phyloP scores from a whole-genome alignment of 2,888 invertebrate genomes.

The Diarsia dahlii region DNA sequence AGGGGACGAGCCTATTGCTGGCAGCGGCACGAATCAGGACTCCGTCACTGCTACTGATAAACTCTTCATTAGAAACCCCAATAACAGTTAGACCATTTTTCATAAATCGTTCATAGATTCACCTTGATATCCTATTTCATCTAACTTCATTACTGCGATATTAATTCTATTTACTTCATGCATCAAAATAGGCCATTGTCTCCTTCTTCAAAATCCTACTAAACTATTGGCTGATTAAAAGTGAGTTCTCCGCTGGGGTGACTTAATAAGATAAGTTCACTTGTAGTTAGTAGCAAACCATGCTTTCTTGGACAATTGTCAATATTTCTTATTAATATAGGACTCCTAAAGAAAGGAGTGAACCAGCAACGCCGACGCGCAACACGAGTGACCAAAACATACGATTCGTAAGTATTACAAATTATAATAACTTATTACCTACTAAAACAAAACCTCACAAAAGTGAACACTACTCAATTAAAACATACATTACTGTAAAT shows the following conservation, averaged over 20 bases:
- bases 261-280: slow-evolving; percentile 22
- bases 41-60: not conserved
- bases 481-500: slow-evolving; percentile 7
- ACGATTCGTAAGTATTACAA: slow-evolving; percentile 66
- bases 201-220: slow-evolving; percentile 21
- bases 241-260: slow-evolving; percentile 9
- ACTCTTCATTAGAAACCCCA: not conserved
- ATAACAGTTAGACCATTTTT: not conserved
- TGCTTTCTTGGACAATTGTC: not conserved
- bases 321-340: slow-evolving; percentile 41
- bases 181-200: slow-evolving; percentile 14
- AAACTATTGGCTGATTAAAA: slow-evolving; percentile 40
- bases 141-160: not conserved
- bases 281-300: slow-evolving; percentile 6
- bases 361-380: slow-evolving; percentile 55
- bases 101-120: not conserved
- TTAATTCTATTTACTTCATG: not conserved
- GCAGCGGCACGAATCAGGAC: not conserved
- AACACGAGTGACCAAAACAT: slow-evolving; percentile 62
- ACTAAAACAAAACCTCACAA: not conserved
- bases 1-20: not conserved
- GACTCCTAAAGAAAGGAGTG: slow-evolving; percentile 60
- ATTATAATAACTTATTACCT: not conserved
- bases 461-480: not conserved
- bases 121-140: not conserved